phyloP scores from a whole-genome alignment of 2,888 invertebrate genomes.

The Noctua janthina region DNA sequence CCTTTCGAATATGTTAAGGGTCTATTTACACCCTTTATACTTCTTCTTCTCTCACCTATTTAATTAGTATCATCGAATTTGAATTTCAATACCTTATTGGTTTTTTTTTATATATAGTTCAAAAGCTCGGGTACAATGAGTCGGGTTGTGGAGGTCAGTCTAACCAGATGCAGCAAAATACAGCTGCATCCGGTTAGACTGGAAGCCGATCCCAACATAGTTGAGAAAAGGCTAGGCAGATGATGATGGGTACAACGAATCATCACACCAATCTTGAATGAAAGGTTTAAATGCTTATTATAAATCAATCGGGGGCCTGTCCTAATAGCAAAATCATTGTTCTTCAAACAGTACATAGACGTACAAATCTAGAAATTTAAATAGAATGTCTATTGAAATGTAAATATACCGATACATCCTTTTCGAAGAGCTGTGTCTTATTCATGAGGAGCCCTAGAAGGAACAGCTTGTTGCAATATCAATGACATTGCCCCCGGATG shows the following conservation, averaged over 20 bases:
- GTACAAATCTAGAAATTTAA: constrained; percentile 57
- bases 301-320: constrained; percentile 1
- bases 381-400: constrained; percentile 69
- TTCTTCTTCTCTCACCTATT: too few relatives aligned
- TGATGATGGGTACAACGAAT: background rate
- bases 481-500: constrained; percentile 67
- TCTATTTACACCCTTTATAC: too few relatives aligned
- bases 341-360: constrained; percentile 31
- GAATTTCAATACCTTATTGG: too few relatives aligned
- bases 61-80: too few relatives aligned
- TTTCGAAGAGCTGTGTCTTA: constrained; percentile 30
- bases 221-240: too few relatives aligned
- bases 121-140: background rate
- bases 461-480: constrained; percentile 38
- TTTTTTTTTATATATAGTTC: background rate
- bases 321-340: constrained; percentile 53
- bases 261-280: too few relatives aligned
- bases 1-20: too few relatives aligned
- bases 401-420: constrained; percentile 52
- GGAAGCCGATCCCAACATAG: too few relatives aligned
- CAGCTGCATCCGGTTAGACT: too few relatives aligned
- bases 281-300: background rate
- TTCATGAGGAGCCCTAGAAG: constrained; percentile 53
- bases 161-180: too few relatives aligned
- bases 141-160: too few relatives aligned